Conservation (phyloP, 1,140 invertebrate species). For the Olivierus martensii region DNA sequence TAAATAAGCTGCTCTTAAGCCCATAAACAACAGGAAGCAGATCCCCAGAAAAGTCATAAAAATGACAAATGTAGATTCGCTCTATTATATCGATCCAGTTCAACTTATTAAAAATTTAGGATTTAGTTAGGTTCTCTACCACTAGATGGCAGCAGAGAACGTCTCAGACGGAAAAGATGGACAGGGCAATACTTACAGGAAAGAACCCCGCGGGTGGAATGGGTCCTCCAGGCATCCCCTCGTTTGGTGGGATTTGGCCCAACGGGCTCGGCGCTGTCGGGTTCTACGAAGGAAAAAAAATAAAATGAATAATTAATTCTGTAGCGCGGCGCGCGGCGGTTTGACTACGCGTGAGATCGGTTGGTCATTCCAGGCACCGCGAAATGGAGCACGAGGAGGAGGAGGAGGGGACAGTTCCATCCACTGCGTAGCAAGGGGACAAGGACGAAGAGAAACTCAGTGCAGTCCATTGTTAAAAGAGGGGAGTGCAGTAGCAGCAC, state of each 20-base stretch:
- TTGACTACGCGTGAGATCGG: too few relatives aligned
- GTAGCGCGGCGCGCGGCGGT: background rate
- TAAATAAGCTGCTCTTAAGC: too few relatives aligned
- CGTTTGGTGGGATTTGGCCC: constrained; percentile 50
- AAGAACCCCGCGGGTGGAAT: constrained; percentile 84
- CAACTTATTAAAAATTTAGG: too few relatives aligned
- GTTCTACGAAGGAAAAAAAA: constrained; percentile 28
- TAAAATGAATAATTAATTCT: background rate
- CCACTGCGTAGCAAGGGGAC: background rate
- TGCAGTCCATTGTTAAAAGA: background rate
- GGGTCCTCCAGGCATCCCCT: constrained; percentile 75
- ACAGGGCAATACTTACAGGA: constrained; percentile 47
- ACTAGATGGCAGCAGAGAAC: constrained; percentile 1
- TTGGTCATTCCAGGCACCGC: background rate
- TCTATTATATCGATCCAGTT: too few relatives aligned
- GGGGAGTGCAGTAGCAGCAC: too few relatives aligned
- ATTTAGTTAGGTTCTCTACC: background rate
- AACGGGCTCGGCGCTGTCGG: constrained; percentile 36
- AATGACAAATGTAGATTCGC: too few relatives aligned
- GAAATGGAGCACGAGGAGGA: background rate
- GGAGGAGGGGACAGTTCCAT: background rate
- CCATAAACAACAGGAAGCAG: too few relatives aligned
- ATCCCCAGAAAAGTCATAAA: too few relatives aligned
- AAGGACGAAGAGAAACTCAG: background rate
- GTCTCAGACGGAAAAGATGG: background rate